Evolutionary conservation across 1,140 invertebrate species (phyloP), one percentile per base, ranked within the genome.

Genomic region (Atta colombica): DNA sequence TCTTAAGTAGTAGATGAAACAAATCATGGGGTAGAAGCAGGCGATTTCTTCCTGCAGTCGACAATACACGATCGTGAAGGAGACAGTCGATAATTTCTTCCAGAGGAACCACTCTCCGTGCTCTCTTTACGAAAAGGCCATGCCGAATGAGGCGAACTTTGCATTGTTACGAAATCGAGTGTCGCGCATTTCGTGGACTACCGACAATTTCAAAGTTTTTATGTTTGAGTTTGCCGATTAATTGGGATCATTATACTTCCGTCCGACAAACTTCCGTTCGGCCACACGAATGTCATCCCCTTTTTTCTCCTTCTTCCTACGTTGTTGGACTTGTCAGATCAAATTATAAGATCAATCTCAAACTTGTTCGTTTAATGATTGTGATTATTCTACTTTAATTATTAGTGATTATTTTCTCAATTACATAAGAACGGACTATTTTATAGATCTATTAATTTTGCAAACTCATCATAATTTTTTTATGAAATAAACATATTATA

Each of bases 181-280:
- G 90, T 94, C 93, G 93, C 93, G 93, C 89, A 71, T 93, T 94
- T 91, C 90, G 88, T 84, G 91, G 39, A 93, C 92, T 92, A 87
- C 87, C 91, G 91, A 92, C 94, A 91, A 94, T 94, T 93, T 92
- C 63, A 72, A 94, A 94, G 90, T 94, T 94, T 94, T 94, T 94
- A 94, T 25, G 25, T 94, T 94, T 93, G 94, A 94, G 93, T 94
- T 94, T 92, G 91, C 94, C 93, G 92, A 94, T 94, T 94, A 93
- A 94, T 94, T 94, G 94, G 91, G 74, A 90, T 93, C 93, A 94
- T 94, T 94, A 94, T 92, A 92, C 91, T 90, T 66, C 65, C 55
- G 60, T 45, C 65, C 71, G 72, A 72, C 63, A 66, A 90, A 90
- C 89, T 91, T 90, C 51, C 84, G 74, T 66, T 58, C 66, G 80